Percentiles rank a stretch among this genome's conserved stretches.
These are phyloP conservation scores for Eriosoma lanigerum DNA, from an alignment of 1,140 invertebrate species.

Conservation along the genomic window DNA sequence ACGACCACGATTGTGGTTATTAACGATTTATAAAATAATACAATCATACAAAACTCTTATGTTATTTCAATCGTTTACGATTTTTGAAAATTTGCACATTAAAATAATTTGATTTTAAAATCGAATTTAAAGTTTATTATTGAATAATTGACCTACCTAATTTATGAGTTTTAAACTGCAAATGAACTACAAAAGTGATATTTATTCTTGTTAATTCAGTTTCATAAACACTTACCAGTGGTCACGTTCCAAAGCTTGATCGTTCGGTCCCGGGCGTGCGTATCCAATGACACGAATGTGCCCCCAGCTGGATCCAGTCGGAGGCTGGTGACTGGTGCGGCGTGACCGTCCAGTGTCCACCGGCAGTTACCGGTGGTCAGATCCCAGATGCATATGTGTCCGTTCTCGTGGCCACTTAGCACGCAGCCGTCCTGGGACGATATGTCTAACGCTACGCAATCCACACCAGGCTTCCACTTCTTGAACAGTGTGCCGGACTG, in stretches of 20 bases:
- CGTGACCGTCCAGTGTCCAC: constrained; percentile 74
- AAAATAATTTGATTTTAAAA: too few relatives aligned
- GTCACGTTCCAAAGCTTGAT: constrained; percentile 77
- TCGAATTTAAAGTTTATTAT: too few relatives aligned
- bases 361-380: constrained; percentile 77
- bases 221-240: constrained; percentile 70
- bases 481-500: constrained; percentile 88
- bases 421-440: constrained; percentile 77
- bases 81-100: too few relatives aligned
- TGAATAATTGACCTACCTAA: too few relatives aligned
- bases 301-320: constrained; percentile 71
- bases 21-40: too few relatives aligned
- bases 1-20: too few relatives aligned
- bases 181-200: too few relatives aligned
- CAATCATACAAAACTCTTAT: too few relatives aligned
- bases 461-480: constrained; percentile 82
- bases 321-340: constrained; percentile 71
- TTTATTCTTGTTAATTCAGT: too few relatives aligned
- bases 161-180: too few relatives aligned
- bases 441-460: constrained; percentile 78
- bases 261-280: constrained; percentile 68
- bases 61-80: too few relatives aligned
- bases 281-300: constrained; percentile 72
- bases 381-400: constrained; percentile 82
- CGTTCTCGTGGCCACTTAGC: constrained; percentile 79